Percentiles rank a stretch among this genome's conserved stretches.
Evolutionary conservation across 1,140 invertebrate species (phyloP).

Genomic region (Coenobita brevimanus): DNA sequence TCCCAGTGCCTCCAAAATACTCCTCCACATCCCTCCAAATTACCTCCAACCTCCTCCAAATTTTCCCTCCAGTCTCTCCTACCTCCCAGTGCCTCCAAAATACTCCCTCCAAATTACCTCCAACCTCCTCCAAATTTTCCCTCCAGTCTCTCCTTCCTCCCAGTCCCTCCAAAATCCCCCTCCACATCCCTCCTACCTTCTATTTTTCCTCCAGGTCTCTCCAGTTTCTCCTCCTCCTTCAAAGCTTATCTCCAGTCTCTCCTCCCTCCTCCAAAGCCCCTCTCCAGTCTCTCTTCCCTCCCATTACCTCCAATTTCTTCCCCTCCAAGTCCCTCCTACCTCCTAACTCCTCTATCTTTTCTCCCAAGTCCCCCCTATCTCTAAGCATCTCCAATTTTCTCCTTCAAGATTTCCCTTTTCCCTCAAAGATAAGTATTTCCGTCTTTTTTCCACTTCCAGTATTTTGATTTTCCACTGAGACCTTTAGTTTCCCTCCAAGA

Average conservation of each 20-base stretch:
- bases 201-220: too few relatives aligned
- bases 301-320: too few relatives aligned
- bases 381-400: background rate
- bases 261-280: background rate
- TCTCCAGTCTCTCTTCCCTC: background rate
- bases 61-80: too few relatives aligned
- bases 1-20: too few relatives aligned
- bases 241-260: too few relatives aligned
- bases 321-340: background rate
- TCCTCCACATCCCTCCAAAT: too few relatives aligned
- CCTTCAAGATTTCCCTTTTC: background rate
- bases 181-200: too few relatives aligned
- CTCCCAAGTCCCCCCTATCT: background rate
- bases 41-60: too few relatives aligned
- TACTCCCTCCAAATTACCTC: too few relatives aligned
- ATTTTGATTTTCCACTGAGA: background rate
- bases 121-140: background rate
- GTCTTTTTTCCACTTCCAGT: background rate
- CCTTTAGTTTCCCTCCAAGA: background rate
- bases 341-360: background rate
- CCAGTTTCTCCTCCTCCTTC: too few relatives aligned
- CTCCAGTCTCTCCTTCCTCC: background rate
- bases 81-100: too few relatives aligned
- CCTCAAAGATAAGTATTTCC: background rate
- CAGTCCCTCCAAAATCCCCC: too few relatives aligned